Evolutionary conservation across 2,888 invertebrate species (phyloP), one percentile per base, ranked within the genome.

Genomic region (Spatulosminthurus flaviceps): DNA sequence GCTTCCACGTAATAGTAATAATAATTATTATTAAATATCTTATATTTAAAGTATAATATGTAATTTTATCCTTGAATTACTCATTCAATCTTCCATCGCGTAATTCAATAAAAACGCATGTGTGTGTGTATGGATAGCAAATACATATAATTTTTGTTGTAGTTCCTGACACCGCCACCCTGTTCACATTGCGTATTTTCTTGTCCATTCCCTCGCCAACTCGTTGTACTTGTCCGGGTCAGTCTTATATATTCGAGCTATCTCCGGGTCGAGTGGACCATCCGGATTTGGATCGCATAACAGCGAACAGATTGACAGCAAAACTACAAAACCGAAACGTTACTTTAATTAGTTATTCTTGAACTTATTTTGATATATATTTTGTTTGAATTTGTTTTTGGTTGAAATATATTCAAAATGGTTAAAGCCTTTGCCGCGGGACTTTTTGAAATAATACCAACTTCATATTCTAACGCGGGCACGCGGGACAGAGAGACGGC

Each of bases 211-310:
- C 90, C 96, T 94, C 89, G 98, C 98, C 92, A 97, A 92, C 92
- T 97, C 95, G 92, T 97, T 97, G 93, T 99, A 98, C 92, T 97
- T 97, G 92, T 96, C 95, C 91, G 97, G 93, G 92, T 99, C 98
- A 87, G 97, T 97, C 93, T 99, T 99, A 93, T 98, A 99, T 93
- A 98, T 97, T 93, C 98, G 95, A 90, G 99, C 99, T 90, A 99
- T 99, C 93, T 99, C 99, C 89, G 99, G 99, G 90, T 99, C 98
- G 91, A 99, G 92, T 86, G 99, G 99, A 91, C 99, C 99, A 89
- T 99, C 99, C 89, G 99, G 98, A 91, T 99, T 99, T 89, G 99
- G 98, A 92, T 99, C 99, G 90, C 97, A 97, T 90, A 99, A 92
- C 90, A 99, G 93, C 91, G 98, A 99, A 93, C 98, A 99, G 92